These are phyloP conservation scores for Orycteropus afer DNA, from an alignment of 2,113 vertebrate species.

Conservation along the genomic window DNA sequence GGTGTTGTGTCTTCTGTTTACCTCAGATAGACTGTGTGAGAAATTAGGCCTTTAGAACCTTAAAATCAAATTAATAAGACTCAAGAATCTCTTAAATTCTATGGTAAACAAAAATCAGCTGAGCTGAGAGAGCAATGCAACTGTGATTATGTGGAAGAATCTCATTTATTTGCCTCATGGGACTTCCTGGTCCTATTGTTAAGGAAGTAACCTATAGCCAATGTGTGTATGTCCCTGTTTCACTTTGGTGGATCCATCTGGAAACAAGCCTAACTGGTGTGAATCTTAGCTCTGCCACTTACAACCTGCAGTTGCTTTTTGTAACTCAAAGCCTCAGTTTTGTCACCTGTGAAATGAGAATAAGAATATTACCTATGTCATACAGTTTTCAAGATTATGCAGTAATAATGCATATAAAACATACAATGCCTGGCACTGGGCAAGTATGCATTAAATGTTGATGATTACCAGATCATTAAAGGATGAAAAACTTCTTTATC, in stretches of 20 bases:
- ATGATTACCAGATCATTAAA: background rate
- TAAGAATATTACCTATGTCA: background rate
- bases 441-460: background rate
- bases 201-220: background rate
- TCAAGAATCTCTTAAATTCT: slow-evolving; percentile 1
- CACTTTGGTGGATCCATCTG: background rate
- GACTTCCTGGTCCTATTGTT: background rate
- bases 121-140: background rate
- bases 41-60: background rate
- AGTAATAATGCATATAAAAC: background rate
- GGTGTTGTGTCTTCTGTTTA: background rate
- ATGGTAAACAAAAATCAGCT: background rate
- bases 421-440: background rate
- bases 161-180: background rate
- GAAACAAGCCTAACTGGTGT: background rate
- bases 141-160: background rate
- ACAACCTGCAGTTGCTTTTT: background rate
- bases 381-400: background rate
- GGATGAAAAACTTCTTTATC: background rate
- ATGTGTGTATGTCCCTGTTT: fast-evolving
- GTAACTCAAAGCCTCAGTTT: background rate
- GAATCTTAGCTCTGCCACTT: background rate
- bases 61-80: background rate
- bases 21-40: background rate
- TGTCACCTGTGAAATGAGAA: background rate